Base-by-base conservation (phyloP, 2,888 invertebrate genomes). In the Alloplasta piceator region DNA sequence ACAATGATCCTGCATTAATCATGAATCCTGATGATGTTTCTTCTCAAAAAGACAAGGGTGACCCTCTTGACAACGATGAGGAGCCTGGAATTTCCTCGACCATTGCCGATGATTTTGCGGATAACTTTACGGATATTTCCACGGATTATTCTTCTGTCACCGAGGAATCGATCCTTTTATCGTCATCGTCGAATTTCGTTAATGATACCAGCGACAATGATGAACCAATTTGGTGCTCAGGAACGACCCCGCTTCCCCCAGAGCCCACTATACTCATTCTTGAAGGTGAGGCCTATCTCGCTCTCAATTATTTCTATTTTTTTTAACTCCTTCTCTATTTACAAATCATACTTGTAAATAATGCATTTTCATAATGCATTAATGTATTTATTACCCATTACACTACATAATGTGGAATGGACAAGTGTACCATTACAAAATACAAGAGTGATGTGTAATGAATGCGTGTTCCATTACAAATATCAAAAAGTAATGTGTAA, bases 221-320 rank as follows among this genome's bases (percentile, higher is more conserved):
- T 63, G 83, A 86, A 71, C 81, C 86, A 74, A 92, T 92, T 52
- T 79, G 79, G 84, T 90, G 90, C 78, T 91, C 92, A 90, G 84
- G 93, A 90, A 92, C 92, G 63, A 93, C 93, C 86, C 93, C 94
- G 91, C 93, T 94, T 85, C 93, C 94, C 91, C 93, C 95, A 91
- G 94, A 95, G 92, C 95, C 95, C 90, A 93, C 96, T 92, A 96
- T 97, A 93, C 95, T 97, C 90, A 96, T 97, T 91, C 94, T 97
- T 91, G 97, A 97, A 97, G 97, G 97, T 97, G 95, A 94, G 93
- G 92, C 85, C 73, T 76, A 39, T 67, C 68, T 70, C 73, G 72
- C 58, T 75, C 43, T 55, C 70, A 36, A 55, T 76, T 43, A 36
- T 66, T 73, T 52, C 16, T n/a, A 41, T 48, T 46, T 46, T 26